phyloP scores from a whole-genome alignment of 2,888 invertebrate genomes.

The Drosophila niveifrons region DNA sequence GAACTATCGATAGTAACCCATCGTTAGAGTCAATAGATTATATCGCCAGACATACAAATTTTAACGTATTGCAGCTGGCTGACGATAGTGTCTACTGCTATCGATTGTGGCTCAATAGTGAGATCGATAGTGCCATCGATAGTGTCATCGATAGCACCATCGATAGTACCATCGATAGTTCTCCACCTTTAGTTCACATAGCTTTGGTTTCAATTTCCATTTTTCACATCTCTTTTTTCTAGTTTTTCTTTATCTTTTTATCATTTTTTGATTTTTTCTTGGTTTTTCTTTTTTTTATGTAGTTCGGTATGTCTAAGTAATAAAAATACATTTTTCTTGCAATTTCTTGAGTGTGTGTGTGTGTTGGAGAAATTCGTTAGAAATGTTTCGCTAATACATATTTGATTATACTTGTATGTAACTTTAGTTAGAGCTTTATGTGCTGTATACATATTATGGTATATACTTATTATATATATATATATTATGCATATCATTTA shows the following conservation, averaged over 20 bases:
- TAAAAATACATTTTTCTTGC: conserved; percentile 39
- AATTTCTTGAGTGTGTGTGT: conserved; percentile 7
- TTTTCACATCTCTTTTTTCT: conserved; percentile 19
- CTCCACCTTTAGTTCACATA: too few relatives aligned
- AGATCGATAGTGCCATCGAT: too few relatives aligned
- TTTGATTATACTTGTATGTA: conserved; percentile 30
- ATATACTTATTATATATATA: conserved; percentile 12
- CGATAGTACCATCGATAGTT: too few relatives aligned
- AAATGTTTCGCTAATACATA: conserved; percentile 45
- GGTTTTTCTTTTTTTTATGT: too few relatives aligned
- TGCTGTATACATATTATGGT: conserved; percentile 17
- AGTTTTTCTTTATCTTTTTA: not conserved
- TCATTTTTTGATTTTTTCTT: not conserved
- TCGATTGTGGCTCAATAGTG: too few relatives aligned
- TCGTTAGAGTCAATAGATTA: too few relatives aligned
- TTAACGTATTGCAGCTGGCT: too few relatives aligned
- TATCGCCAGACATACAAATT: too few relatives aligned
- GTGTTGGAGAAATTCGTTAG: conserved; percentile 25
- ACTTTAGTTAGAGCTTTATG: conserved; percentile 40
- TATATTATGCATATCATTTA: conserved; percentile 19
- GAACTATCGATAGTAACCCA: too few relatives aligned
- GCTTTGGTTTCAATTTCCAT: conserved; percentile 30
- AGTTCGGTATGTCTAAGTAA: conserved; percentile 41
- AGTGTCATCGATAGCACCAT: too few relatives aligned
- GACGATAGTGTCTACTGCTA: too few relatives aligned